phyloP scores from a whole-genome alignment of 2,888 invertebrate genomes.

The Apodemia zela region DNA sequence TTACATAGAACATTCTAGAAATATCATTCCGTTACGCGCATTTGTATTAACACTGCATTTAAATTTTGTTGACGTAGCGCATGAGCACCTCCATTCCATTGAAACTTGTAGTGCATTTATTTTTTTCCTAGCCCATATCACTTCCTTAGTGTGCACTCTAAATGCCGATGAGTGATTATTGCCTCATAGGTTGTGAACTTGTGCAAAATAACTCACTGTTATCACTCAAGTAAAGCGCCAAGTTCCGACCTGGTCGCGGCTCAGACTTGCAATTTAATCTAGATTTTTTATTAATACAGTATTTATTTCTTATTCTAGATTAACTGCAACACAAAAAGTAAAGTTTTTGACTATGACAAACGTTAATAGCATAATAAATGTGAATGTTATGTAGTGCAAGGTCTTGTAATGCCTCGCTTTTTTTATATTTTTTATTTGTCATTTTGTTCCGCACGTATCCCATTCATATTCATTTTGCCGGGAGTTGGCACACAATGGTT shows the following conservation, averaged over 20 bases:
- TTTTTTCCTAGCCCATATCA: constrained; percentile 63
- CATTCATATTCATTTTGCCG: constrained; percentile 81
- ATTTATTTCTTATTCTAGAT: constrained; percentile 28
- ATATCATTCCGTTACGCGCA: constrained; percentile 48
- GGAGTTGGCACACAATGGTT: constrained; percentile 66
- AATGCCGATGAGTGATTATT: constrained; percentile 76
- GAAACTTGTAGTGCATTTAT: constrained; percentile 33
- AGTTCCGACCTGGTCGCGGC: constrained; percentile 36
- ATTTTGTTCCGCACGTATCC: constrained; percentile 81
- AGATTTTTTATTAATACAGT: constrained; percentile 23
- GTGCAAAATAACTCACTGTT: constrained; percentile 34
- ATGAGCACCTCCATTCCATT: constrained; percentile 31
- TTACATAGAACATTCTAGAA: constrained; percentile 3
- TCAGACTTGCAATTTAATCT: constrained; percentile 30
- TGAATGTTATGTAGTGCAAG: constrained; percentile 68
- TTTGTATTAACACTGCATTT: constrained; percentile 39
- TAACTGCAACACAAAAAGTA: constrained; percentile 23
- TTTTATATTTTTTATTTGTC: constrained; percentile 67
- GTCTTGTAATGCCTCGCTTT: constrained; percentile 73
- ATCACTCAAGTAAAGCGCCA: constrained; percentile 25
- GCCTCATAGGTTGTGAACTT: constrained; percentile 39
- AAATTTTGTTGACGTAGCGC: constrained; percentile 25
- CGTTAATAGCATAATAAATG: constrained; percentile 56
- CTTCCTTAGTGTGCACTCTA: constrained; percentile 72
- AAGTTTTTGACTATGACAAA: constrained; percentile 28